Percentiles rank a stretch among this genome's conserved stretches.
Conservation (phyloP, 2,888 invertebrate genomes). For the Melipona beecheii region DNA sequence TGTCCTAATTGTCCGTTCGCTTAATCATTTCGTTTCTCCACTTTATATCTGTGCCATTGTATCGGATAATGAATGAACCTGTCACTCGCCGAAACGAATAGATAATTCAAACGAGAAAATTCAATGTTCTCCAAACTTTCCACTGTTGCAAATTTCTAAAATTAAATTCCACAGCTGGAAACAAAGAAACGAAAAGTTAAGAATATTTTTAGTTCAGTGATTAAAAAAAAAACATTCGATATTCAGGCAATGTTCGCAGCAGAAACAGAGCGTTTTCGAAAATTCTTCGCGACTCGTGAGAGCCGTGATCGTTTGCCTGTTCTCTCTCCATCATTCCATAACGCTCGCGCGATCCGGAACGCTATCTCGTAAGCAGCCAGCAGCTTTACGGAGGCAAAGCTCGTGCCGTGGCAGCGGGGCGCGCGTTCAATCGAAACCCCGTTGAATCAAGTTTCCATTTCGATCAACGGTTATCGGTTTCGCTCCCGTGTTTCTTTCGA, state of each 20-base stretch:
- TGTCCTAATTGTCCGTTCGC: too few species aligned
- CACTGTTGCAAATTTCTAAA: too few species aligned
- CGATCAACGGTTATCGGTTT: slow-evolving; percentile 50
- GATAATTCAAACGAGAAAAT: too few species aligned
- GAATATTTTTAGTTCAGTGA: too few species aligned
- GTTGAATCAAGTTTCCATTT: slow-evolving; percentile 44
- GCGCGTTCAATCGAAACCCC: slow-evolving; percentile 2
- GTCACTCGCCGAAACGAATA: too few species aligned
- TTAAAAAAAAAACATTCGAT: too few species aligned
- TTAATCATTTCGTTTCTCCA: too few species aligned
- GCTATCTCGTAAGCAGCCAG: not conserved
- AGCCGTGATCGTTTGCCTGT: not conserved
- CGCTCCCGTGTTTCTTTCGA: slow-evolving; percentile 34
- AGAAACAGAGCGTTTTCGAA: not conserved
- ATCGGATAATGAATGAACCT: too few species aligned
- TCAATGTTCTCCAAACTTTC: too few species aligned
- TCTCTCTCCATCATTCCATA: not conserved
- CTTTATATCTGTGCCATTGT: too few species aligned
- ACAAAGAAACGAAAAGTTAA: too few species aligned
- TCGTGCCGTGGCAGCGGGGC: not conserved
- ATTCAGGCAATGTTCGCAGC: not conserved
- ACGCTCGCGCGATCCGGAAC: not conserved
- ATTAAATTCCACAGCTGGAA: too few species aligned
- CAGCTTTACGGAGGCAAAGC: not conserved
- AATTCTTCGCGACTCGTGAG: not conserved